A percentile compares a stretch with the other conserved stretches of the same genome.
These are phyloP conservation scores for Agonopterix arenella DNA, from an alignment of 2,888 invertebrate species.

Conservation along the genomic window DNA sequence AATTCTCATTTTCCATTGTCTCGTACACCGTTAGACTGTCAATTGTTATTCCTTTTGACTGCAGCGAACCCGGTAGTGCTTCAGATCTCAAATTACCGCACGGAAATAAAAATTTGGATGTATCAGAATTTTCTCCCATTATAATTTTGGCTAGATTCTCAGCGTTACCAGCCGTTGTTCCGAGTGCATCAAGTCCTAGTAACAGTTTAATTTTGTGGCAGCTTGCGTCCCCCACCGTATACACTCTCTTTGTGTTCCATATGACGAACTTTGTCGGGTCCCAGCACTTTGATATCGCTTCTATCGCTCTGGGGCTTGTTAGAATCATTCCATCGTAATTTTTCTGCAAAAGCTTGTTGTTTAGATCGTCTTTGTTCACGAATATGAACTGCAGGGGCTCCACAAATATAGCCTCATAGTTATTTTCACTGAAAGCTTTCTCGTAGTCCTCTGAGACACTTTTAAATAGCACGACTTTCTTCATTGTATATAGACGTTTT, in stretches of 20 bases:
- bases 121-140: conserved; percentile 32
- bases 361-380: conserved; percentile 31
- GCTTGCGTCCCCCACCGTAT: conserved; percentile 55
- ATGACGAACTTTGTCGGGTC: conserved; percentile 46
- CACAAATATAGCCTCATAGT: conserved; percentile 51
- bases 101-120: conserved; percentile 53
- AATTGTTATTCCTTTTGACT: conserved; percentile 31
- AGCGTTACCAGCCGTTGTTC: conserved; percentile 47
- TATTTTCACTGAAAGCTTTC: conserved; percentile 39
- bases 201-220: conserved; percentile 38
- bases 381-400: conserved; percentile 57
- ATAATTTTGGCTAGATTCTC: conserved; percentile 51
- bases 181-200: conserved; percentile 51
- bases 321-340: conserved; percentile 50
- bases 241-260: conserved; percentile 50
- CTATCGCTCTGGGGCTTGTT: conserved; percentile 57
- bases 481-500: conserved; percentile 36
- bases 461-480: conserved; percentile 60
- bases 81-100: conserved; percentile 61
- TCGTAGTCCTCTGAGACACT: conserved; percentile 58
- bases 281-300: conserved; percentile 56
- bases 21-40: conserved; percentile 59
- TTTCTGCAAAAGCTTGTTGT: conserved; percentile 28
- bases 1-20: conserved; percentile 54
- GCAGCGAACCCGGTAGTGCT: conserved; percentile 38